phyloP scores from a whole-genome alignment of 2,888 invertebrate species.

The Lissonota sp. region DNA sequence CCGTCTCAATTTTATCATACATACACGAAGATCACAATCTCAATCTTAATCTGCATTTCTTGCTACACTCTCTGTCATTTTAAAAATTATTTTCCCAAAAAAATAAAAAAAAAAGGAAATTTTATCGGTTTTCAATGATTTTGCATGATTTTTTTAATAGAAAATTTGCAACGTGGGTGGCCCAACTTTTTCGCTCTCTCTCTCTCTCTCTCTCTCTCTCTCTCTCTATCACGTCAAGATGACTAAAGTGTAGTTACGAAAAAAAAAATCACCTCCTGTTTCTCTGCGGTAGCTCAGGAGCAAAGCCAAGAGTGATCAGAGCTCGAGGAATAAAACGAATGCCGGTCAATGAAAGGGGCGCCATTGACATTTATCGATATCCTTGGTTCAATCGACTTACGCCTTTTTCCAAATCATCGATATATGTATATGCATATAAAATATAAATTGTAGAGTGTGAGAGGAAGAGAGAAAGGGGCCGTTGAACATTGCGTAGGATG shows the following conservation, averaged over 20 bases:
- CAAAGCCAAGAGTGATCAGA: constrained; percentile 4
- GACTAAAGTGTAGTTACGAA: constrained; percentile 2
- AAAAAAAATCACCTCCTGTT: constrained; percentile 29
- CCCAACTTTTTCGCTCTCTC: constrained; percentile 70
- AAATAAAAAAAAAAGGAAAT: neutral
- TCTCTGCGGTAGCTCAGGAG: neutral
- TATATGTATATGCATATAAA: neutral
- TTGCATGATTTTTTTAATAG: constrained; percentile 8
- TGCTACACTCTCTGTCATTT: constrained; percentile 2
- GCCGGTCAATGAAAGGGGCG: neutral
- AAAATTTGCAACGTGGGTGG: constrained; percentile 79
- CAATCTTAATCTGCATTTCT: constrained; percentile 27
- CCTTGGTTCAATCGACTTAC: neutral
- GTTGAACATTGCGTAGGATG: constrained; percentile 72
- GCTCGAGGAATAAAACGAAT: neutral
- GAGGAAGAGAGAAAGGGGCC: constrained; percentile 39
- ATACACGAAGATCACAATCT: constrained; percentile 53
- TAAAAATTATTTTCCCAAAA: constrained; percentile 17
- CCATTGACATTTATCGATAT: neutral
- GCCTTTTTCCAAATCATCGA: neutral
- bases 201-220: constrained; percentile 2
- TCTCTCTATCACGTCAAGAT: constrained; percentile 17
- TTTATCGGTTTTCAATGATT: neutral
- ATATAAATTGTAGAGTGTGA: no score
- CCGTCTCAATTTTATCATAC: constrained; percentile 6